Conservation (phyloP, 2,113 vertebrate species). For the western clawed frog (Xenopus tropicalis) region UCB_Xtro_10.0 CM004446.2:8771501-8772000, state of each 20-base stretch:
- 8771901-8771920: conserved; percentile 12
- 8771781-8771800: conserved; percentile 3
- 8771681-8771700: too few species aligned
- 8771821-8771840: conserved; percentile 19
- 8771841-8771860: conserved; percentile 15
- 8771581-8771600: too few species aligned
- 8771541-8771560: too few species aligned
- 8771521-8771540: too few species aligned
- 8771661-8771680: too few species aligned
- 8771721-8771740: too few species aligned
- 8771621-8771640: too few species aligned
- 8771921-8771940: background rate
- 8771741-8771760: background rate
- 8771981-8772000: background rate
- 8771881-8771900: background rate
- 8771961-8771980: background rate
- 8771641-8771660: too few species aligned
- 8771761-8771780: conserved; percentile 25
- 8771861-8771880: conserved; percentile 11
- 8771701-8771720: too few species aligned
- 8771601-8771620: too few species aligned
- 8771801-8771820: conserved; percentile 35
- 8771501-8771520: too few species aligned
- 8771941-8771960: background rate
- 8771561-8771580: too few species aligned